Base-by-base conservation (phyloP, 30 jellyfish, hydroid and myxozoan species). In the Cassiopea andromeda region DNA sequence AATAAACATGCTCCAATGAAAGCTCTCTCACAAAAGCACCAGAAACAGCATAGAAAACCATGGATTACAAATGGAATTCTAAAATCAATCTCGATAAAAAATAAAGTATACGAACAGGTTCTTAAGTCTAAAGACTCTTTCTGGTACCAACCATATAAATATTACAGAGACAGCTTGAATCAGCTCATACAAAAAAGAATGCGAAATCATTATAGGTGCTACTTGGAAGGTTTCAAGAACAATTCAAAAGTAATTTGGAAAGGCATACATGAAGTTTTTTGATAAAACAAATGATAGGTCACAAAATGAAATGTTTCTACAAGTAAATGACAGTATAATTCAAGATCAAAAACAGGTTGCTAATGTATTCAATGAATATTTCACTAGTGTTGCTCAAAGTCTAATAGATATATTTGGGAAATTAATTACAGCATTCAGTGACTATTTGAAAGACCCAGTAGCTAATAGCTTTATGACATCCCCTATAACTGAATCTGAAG, bases 401-500 rank as follows among this genome's bases (percentile, higher is more conserved):
- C 84, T 75, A 9, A 16, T 75, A 44, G 84, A 75, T 48, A 44
- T 13, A 75, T 73, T 75, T 75, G 84, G 84, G 8, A 75, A 10
- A 7, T 46, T 45, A 7, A 75, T 13, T 12, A 7, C 64, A 6
- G 44, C 8, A 15, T 75, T 75, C 44, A 48, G 12, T 13, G 84
- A 75, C 69, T 48, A 75, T 73, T 73, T 75, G 7, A 44, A 7
- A 78, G 77, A 78, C 27, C 80, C 88, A 13, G 15, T 18, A 7
- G 12, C 88, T 14, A 10, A 78, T 12, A 78, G 88, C 49, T 8
- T 78, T 60, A 78, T 78, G 88, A 5, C 49, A 46, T 78, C 47
- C 19, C 86, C 92, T 6, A 87, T 66, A 15, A 84, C 85, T 18
- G 92, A 46, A 50, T 17, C 64, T 49, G 85, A 84, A 50, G 92